Conservation (phyloP, 2,888 invertebrate species). For the Neoitamus cyanurus region DNA sequence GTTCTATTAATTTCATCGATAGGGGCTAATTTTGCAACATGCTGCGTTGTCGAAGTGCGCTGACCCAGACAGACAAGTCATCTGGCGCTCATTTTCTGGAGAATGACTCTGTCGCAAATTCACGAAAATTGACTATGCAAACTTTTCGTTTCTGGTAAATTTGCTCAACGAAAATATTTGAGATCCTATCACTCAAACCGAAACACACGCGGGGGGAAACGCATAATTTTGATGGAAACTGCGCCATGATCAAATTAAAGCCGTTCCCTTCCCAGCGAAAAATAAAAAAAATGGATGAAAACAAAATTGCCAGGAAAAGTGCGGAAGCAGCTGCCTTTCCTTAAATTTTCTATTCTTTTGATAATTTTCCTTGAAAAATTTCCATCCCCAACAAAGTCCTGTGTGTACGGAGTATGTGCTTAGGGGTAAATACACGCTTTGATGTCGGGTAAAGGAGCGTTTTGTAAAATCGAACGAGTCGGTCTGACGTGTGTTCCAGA, state of each 20-base stretch:
- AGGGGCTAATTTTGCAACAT: not conserved
- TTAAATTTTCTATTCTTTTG: not conserved
- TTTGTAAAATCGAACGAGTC: not conserved
- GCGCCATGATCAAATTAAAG: not conserved
- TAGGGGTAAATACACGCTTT: not conserved
- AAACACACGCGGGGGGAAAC: not conserved
- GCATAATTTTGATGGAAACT: not conserved
- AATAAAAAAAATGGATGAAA: not conserved
- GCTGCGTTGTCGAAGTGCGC: not conserved
- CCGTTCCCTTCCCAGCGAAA: not conserved
- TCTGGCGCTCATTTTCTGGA: not conserved
- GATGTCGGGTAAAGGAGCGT: not conserved
- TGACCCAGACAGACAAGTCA: not conserved
- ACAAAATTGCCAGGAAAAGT: not conserved
- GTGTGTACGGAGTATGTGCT: not conserved
- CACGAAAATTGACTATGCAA: not conserved
- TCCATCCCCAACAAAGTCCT: not conserved
- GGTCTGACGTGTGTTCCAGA: not conserved
- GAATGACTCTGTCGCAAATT: not conserved
- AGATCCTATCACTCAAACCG: no score
- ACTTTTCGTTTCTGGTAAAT: not conserved
- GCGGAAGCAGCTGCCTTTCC: not conserved
- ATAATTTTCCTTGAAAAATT: not conserved
- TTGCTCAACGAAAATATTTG: not conserved
- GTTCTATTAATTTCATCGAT: conserved; percentile 5